Evolutionary conservation across 2,797 vertebrate genomes (phyloP).

Genomic region (Paratrypauchen microcephalus): DNA sequence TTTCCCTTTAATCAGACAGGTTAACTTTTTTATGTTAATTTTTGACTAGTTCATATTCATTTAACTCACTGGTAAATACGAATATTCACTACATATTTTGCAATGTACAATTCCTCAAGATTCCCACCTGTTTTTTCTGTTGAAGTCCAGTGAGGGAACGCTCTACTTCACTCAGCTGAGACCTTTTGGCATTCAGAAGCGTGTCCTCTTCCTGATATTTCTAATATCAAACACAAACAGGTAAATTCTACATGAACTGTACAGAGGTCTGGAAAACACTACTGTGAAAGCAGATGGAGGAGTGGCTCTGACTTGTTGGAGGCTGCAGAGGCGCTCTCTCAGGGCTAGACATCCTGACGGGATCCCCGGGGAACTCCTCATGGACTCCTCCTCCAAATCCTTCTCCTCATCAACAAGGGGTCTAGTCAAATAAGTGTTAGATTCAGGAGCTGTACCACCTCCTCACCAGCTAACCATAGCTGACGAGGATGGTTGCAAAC

Average conservation of each 20-base stretch:
- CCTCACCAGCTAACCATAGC: too few species aligned
- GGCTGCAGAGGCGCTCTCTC: slow-evolving; percentile 35
- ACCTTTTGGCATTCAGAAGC: slow-evolving; percentile 52
- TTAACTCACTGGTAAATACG: too few species aligned
- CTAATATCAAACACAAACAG: slow-evolving; percentile 51
- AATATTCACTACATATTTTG: too few species aligned
- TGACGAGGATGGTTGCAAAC: too few species aligned
- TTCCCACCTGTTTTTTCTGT: slow-evolving; percentile 64
- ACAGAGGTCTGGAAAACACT: not conserved
- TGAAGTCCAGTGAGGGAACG: slow-evolving; percentile 54
- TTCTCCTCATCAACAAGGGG: slow-evolving; percentile 29
- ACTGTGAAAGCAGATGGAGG: not conserved
- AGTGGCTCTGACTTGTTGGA: slow-evolving; percentile 46
- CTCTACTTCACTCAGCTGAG: slow-evolving; percentile 59
- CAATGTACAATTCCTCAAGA: slow-evolving; percentile 8
- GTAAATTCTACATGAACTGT: too few species aligned
- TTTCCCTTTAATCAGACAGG: too few species aligned
- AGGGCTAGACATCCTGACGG: slow-evolving; percentile 41
- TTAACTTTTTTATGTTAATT: too few species aligned
- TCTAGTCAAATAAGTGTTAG: slow-evolving; percentile 39
- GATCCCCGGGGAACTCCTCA: not conserved
- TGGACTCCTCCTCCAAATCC: slow-evolving; percentile 33
- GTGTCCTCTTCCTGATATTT: slow-evolving; percentile 66
- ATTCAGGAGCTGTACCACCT: too few species aligned
- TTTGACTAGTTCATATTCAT: too few species aligned